These are phyloP conservation scores for Metallyticus violacea DNA, from an alignment of 2,888 invertebrate genomes.

Conservation along the genomic window DNA sequence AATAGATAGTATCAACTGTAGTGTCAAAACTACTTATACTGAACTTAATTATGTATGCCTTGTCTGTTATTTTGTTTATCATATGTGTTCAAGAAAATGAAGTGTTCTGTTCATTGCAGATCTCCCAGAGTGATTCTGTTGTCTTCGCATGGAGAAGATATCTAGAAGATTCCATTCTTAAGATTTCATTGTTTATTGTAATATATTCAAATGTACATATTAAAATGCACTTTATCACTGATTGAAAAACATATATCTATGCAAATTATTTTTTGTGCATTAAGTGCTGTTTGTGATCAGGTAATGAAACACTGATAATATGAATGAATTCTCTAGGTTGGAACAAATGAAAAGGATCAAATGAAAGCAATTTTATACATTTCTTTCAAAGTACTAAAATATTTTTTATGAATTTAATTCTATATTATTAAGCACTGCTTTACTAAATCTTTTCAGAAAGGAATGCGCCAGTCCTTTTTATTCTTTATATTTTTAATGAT, in stretches of 20 bases:
- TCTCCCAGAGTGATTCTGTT: background rate
- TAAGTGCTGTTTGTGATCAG: background rate
- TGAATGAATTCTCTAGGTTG: background rate
- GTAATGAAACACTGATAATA: background rate
- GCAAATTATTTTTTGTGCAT: background rate
- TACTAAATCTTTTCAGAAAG: background rate
- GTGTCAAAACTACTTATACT: too few species aligned
- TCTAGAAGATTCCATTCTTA: background rate
- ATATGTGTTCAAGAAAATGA: too few species aligned
- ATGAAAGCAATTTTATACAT: background rate
- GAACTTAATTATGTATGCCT: too few species aligned
- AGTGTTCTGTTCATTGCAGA: background rate
- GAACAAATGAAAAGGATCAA: background rate
- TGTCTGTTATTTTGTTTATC: too few species aligned
- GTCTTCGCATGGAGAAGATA: background rate
- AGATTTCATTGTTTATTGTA: background rate
- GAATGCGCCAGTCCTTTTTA: background rate
- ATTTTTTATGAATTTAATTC: slow-evolving; percentile 12
- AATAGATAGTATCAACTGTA: too few species aligned
- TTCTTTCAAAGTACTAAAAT: background rate
- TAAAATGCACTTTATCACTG: background rate
- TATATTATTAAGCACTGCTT: background rate
- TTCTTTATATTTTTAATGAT: background rate
- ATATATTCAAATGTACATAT: background rate
- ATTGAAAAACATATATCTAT: background rate